Conservation (phyloP, 2,797 vertebrate genomes). For the Bovichtus variegatus region DNA sequence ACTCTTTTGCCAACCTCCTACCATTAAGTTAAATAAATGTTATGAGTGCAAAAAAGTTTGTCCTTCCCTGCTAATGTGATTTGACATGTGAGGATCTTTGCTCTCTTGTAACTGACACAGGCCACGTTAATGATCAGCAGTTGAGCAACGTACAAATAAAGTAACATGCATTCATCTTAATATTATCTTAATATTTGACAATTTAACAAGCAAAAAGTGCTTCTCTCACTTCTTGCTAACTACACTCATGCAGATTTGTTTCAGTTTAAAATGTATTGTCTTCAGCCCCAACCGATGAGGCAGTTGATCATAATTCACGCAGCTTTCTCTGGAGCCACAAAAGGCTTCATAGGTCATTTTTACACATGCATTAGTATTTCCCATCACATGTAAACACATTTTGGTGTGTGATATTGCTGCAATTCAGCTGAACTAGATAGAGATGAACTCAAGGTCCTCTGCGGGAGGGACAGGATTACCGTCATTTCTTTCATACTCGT, state of each 20-base stretch:
- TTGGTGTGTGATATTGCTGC: not conserved
- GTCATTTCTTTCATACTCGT: constrained; percentile 54
- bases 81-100: constrained; percentile 11
- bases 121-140: not conserved
- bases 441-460: constrained; percentile 5
- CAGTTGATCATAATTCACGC: not conserved
- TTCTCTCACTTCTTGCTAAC: not conserved
- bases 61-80: constrained; percentile 44
- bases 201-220: not conserved
- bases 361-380: not conserved
- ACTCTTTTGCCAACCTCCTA: constrained; percentile 27
- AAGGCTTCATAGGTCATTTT: not conserved
- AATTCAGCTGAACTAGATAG: not conserved
- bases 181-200: constrained; percentile 6
- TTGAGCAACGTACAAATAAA: not conserved
- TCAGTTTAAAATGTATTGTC: not conserved
- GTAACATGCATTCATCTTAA: not conserved
- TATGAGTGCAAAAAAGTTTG: not conserved
- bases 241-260: not conserved
- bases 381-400: not conserved
- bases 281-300: not conserved
- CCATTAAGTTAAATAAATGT: constrained; percentile 39
- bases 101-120: not conserved
- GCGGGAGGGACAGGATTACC: constrained; percentile 3
- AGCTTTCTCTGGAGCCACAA: not conserved